A percentile compares a stretch with the other conserved stretches of the same genome.
These are phyloP conservation scores for Pluvianellus socialis DNA, from an alignment of 2,113 vertebrate genomes.

Conservation along the genomic window DNA sequence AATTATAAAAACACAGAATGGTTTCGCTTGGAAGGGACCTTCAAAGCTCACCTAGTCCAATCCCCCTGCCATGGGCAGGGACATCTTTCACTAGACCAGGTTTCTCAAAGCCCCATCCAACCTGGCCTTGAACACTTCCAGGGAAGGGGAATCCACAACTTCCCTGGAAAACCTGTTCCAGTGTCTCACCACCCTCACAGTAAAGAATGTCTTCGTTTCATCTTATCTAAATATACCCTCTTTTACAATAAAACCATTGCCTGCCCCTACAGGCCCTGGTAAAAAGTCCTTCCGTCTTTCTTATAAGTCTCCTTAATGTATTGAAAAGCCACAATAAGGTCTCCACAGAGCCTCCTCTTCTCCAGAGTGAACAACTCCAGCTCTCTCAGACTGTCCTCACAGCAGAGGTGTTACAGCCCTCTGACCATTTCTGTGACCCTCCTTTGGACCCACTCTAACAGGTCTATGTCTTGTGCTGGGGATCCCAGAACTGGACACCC, in stretches of 20 bases:
- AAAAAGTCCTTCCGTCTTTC: not conserved
- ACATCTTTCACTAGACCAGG: not conserved
- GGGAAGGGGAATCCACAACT: fast-evolving
- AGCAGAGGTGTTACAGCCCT: not conserved
- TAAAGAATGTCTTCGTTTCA: not conserved
- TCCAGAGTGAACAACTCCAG: fast-evolving
- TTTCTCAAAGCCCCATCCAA: not conserved
- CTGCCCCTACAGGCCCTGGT: not conserved
- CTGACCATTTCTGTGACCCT: not conserved
- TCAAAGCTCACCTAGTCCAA: not conserved
- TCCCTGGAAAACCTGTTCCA: not conserved
- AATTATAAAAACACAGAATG: not conserved
- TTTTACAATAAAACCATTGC: not conserved
- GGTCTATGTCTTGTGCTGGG: not conserved
- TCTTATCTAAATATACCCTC: not conserved
- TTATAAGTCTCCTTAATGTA: not conserved
- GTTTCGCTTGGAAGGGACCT: not conserved
- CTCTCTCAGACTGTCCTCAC: not conserved
- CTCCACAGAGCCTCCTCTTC: not conserved
- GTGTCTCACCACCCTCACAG: fast-evolving
- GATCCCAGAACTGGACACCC: fast-evolving
- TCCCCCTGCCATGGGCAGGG: fast-evolving
- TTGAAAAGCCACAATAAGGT: not conserved
- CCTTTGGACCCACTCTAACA: not conserved
- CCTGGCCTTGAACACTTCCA: not conserved